These are phyloP conservation scores for Lytechinus variegatus DNA, from an alignment of 35 echinoderm and acorn worm species.

Conservation along the genomic window DNA sequence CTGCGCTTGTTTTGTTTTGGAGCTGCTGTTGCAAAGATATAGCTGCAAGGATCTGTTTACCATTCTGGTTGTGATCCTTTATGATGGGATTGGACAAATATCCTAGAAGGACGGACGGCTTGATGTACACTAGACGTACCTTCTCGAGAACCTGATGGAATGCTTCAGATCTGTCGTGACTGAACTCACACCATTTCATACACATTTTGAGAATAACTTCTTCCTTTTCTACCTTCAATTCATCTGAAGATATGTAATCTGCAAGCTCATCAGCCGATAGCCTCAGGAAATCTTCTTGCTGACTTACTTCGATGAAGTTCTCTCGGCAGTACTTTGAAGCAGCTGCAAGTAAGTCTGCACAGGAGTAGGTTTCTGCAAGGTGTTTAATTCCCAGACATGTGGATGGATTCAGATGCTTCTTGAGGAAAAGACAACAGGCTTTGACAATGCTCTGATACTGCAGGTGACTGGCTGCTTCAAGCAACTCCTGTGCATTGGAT, in stretches of 20 bases:
- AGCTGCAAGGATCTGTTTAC: constrained; percentile 45
- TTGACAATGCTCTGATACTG: constrained; percentile 68
- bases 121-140: constrained; percentile 67
- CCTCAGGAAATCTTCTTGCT: constrained; percentile 68
- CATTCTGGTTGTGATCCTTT: constrained; percentile 42
- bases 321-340: constrained; percentile 50
- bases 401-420: constrained; percentile 70
- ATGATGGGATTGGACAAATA: constrained; percentile 46
- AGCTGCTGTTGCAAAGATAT: constrained; percentile 53
- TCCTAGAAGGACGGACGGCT: constrained; percentile 55
- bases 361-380: constrained; percentile 64
- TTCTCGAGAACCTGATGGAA: constrained; percentile 37
- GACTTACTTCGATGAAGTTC: constrained; percentile 59
- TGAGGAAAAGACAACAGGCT: constrained; percentile 74
- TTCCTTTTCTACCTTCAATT: constrained; percentile 62
- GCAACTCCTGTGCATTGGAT: constrained; percentile 67
- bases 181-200: constrained; percentile 57
- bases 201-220: constrained; percentile 55
- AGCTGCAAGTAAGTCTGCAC: constrained; percentile 27
- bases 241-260: constrained; percentile 71
- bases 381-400: constrained; percentile 75
- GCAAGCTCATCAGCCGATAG: constrained; percentile 48
- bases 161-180: constrained; percentile 21
- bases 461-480: constrained; percentile 63
- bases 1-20: background rate